phyloP scores from a whole-genome alignment of 2,113 vertebrate genomes.

The Pheucticus melanocephalus region DNA sequence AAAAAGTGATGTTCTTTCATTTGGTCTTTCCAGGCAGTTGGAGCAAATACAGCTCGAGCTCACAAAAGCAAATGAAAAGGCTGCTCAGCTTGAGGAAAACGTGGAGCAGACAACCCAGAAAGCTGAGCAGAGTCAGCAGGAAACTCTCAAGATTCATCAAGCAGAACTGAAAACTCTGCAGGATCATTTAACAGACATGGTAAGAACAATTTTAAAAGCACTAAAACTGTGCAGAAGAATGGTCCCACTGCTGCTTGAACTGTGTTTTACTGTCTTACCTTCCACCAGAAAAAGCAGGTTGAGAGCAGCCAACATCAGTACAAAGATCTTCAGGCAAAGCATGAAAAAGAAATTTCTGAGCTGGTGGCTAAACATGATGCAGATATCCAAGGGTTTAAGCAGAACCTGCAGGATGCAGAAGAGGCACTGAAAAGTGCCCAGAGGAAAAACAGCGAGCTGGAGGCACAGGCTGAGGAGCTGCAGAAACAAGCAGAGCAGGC shows the following conservation, averaged over 20 bases:
- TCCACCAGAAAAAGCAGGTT: constrained; percentile 70
- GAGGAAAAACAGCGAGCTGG: constrained; percentile 68
- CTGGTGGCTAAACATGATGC: constrained; percentile 71
- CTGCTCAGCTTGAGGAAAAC: constrained; percentile 76
- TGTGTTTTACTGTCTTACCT: not conserved
- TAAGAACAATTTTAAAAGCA: constrained; percentile 55
- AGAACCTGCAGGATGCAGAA: constrained; percentile 67
- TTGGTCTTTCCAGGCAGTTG: constrained; percentile 75
- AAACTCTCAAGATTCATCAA: constrained; percentile 70
- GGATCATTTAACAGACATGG: constrained; percentile 80
- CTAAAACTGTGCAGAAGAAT: not conserved
- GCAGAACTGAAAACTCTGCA: constrained; percentile 76
- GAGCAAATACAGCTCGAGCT: constrained; percentile 86
- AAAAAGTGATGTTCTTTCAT: constrained; percentile 6
- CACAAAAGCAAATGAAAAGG: constrained; percentile 80
- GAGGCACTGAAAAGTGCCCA: constrained; percentile 70
- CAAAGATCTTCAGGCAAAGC: constrained; percentile 77
- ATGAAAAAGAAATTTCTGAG: constrained; percentile 74
- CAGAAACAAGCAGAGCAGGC: constrained; percentile 80
- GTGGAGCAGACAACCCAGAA: constrained; percentile 73
- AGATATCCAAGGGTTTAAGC: constrained; percentile 68
- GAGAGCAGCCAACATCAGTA: constrained; percentile 62
- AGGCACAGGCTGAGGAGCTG: constrained; percentile 79
- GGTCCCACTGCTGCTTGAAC: not conserved
- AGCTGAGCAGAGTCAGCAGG: constrained; percentile 79